Evolutionary conservation across 2,888 invertebrate species (phyloP).

Genomic region (Rhodophaea formosa): DNA sequence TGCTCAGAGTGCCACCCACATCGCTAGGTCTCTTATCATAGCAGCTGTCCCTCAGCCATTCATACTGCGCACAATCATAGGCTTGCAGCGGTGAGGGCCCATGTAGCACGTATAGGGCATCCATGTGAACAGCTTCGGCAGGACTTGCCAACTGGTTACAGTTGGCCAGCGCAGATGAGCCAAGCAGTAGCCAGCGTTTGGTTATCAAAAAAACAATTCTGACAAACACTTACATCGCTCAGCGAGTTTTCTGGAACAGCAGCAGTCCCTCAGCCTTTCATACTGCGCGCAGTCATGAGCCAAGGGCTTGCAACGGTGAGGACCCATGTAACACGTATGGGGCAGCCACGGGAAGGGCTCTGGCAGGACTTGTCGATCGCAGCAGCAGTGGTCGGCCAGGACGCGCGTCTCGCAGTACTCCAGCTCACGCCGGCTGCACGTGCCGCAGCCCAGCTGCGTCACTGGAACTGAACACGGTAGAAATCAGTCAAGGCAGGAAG

Average conservation of each 20-base stretch:
- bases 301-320: constrained; percentile 80
- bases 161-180: too few relatives aligned
- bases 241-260: constrained; percentile 82
- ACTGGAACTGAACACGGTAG: constrained; percentile 43
- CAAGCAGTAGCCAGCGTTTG: too few relatives aligned
- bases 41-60: constrained; percentile 83
- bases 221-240: constrained; percentile 82
- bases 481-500: neutral
- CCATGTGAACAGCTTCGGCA: too few relatives aligned
- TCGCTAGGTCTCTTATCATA: constrained; percentile 81
- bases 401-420: constrained; percentile 83
- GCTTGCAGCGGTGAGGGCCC: constrained; percentile 75
- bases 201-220: too few relatives aligned
- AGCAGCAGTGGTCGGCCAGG: constrained; percentile 78
- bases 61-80: constrained; percentile 84
- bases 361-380: constrained; percentile 80
- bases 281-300: constrained; percentile 84
- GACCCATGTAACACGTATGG: constrained; percentile 84
- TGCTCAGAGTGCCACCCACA: constrained; percentile 77
- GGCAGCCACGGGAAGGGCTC: constrained; percentile 85
- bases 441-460: constrained; percentile 79
- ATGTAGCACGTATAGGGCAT: too few relatives aligned
- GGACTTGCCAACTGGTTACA: too few relatives aligned
- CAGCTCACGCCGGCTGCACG: constrained; percentile 81
- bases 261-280: constrained; percentile 83